Evolutionary conservation across 2,888 invertebrate genomes (phyloP).

Genomic region (Limnephilus marmoratus): DNA sequence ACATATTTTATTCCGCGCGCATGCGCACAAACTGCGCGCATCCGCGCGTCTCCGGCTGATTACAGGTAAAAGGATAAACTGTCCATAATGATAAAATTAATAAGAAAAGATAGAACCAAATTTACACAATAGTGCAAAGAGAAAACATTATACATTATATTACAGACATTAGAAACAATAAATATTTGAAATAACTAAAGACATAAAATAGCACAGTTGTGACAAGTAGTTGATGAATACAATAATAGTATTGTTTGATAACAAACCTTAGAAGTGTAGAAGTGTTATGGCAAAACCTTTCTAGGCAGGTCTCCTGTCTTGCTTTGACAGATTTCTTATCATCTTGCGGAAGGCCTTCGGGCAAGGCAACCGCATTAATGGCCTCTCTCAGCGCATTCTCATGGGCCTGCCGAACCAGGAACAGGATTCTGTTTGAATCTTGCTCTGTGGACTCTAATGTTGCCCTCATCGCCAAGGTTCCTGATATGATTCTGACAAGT

Average conservation of each 20-base stretch:
- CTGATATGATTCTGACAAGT: slow-evolving; percentile 79
- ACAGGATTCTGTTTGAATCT: slow-evolving; percentile 73
- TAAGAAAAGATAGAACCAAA: neutral
- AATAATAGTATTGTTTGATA: neutral
- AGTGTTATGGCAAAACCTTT: slow-evolving; percentile 73
- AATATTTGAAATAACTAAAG: neutral
- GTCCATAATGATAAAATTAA: neutral
- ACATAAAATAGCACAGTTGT: neutral
- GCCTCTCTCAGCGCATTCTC: slow-evolving; percentile 74
- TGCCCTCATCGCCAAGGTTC: slow-evolving; percentile 77
- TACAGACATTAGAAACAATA: neutral
- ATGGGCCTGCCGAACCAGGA: slow-evolving; percentile 71
- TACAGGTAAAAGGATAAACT: too few relatives aligned
- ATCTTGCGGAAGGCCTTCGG: slow-evolving; percentile 70
- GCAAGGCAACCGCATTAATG: slow-evolving; percentile 71
- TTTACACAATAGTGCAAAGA: neutral
- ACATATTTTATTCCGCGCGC: too few relatives aligned
- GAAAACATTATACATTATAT: neutral
- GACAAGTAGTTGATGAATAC: neutral
- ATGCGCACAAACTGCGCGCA: too few relatives aligned
- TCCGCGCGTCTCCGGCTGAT: too few relatives aligned
- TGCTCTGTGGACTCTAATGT: slow-evolving; percentile 72
- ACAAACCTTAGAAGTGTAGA: slow-evolving; percentile 73
- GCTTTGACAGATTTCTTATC: slow-evolving; percentile 68
- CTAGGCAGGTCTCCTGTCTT: slow-evolving; percentile 68